Evolutionary conservation across 2,113 vertebrate species (phyloP), one percentile per base, ranked within the genome.

Genomic region (Ictidomys tridecemlineatus): DNA sequence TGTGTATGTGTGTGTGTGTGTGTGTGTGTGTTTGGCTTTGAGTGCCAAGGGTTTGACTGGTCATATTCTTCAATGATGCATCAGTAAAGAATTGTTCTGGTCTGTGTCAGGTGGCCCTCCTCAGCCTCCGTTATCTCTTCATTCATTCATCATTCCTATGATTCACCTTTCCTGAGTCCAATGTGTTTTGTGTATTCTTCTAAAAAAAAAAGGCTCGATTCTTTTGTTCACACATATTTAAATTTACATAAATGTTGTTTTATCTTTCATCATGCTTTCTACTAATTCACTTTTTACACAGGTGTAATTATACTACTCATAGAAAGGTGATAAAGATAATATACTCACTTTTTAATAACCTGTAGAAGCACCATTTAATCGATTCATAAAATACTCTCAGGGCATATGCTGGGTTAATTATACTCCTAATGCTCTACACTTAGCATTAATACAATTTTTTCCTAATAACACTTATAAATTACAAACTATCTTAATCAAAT

Each of bases 241-340:
- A 53, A 45, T 69, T 56, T 86, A 56, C 37, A n/a, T 28, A 14
- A 4, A 45, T 70, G 85, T 70, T 86, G 30, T 69, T 70, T 87
- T 78, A 58, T 30, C 48, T 79, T 86, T 79, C 61, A 79, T 79
- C 86, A 32, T 80, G 48, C n/a, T 56, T 67, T 48, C 39, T 56
- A 39, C 45, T 69, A 14, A 56, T 86, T 48, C 79, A 69, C 51
- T 79, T 77, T 93, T 78, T 61, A 58, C 37, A 79, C n/a, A 48
- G 42, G n/a, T 85, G 67, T 48, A 87, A 87, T 93, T 86, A 78
- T 78, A 26, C 39, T 39, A 85, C 37, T 61, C 84, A n/a, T 58
- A 87, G 37, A 70, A 72, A 45, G 28, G 16, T 48, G 74, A 37
- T 70, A 87, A 93, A 48, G 39, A 74, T 74, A 63, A 73, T 61